Base-by-base conservation (phyloP, 2,888 invertebrate genomes). In the Euspilapteryx auroguttella region DNA sequence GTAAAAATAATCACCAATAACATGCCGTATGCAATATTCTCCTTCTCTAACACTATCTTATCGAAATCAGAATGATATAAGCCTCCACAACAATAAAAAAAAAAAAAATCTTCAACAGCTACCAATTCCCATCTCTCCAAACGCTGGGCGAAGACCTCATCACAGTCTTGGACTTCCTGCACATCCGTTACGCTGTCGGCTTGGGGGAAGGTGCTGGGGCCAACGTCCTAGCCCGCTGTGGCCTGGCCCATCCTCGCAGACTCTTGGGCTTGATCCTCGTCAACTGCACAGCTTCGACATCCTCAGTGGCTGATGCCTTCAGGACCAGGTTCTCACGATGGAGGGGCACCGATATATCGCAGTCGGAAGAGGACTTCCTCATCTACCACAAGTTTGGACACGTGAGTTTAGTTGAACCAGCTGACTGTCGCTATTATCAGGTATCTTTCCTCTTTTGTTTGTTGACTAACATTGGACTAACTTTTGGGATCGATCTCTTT, bases 351-450 rank as follows among this genome's bases (percentile, higher is more conserved):
- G 86, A 86, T 50, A 90, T 93, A 64, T 88, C 89, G 32, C 89
- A 90, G 39, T 88, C 89, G 2, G 90, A 92, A 34, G 92, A 92
- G 66, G 87, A 89, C 46, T 93, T 91, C 61, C 79, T 94, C 38
- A 83, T 91, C 45, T 87, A 90, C 55, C 93, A 94, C 63, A 89
- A 92, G 79, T 93, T 93, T 63, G 94, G 93, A 59, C 87, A 89
- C 68, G 92, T 92, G 82, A 86, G 90, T 86, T 40, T 37, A 40
- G 43, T 37, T 38, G 56, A 57, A 41, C 47, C 41, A 37, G 46
- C 57, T 43, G 50, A 43, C 47, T 64, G 43, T 45, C 38, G 41
- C 49, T 71, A 71, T n/a, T n/a, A n/a, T 40, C 52, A 71, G 69
- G 71, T 71, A 71, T 44, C 26, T 8, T 24, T 27, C 49, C 37